Evolutionary conservation across 2,113 vertebrate species (phyloP), one percentile per base, ranked within the genome.

Genomic region (Bufo bufo): DNA sequence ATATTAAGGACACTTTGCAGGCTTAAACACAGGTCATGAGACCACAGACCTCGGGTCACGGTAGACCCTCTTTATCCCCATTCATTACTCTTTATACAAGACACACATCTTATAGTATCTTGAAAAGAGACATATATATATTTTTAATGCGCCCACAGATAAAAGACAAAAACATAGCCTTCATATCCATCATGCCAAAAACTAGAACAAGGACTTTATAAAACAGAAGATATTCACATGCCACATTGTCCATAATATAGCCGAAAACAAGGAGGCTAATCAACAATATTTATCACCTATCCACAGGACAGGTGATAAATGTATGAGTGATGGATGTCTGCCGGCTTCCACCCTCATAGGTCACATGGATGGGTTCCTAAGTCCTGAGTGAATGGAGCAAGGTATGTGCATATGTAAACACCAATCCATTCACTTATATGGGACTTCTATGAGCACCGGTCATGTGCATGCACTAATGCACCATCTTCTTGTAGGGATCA

Each of bases 21-120:
- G 56, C 33, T 23, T 82, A 11, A n/a, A 47, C 17, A 6, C 16
- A 45, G 78, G 78, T 80, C 78, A 80, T 7, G 3, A 45, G 54
- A 80, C n/a, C 80, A 63, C 43, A 82, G 61, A 65, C 14, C 59
- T 65, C 23, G 50, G 59, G 80, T 82, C 80, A 82, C 4, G 17
- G 61, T 5, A 47, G 43, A 82, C 45, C 79, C 8, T 4, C 6
- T 45, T 66, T 23, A 65, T 56, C 20, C 52, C 52, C 6, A 56
- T 79, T 56, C 56, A 56, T n/a, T 56, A 54, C 77, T 56, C 50
- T 56, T 79, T 56, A 23, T 23, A n/a, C 14, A 79, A 56, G 20
- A 20, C 77, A 56, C 49, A 4, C 52, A 23, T 33, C 6, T 58
- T 33, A 79, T 52, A 54, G 50, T 14, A 19, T 52, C 4, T 4